These are phyloP conservation scores for Hipparchia sbordonii DNA, from an alignment of 2,888 invertebrate species.

Conservation along the genomic window DNA sequence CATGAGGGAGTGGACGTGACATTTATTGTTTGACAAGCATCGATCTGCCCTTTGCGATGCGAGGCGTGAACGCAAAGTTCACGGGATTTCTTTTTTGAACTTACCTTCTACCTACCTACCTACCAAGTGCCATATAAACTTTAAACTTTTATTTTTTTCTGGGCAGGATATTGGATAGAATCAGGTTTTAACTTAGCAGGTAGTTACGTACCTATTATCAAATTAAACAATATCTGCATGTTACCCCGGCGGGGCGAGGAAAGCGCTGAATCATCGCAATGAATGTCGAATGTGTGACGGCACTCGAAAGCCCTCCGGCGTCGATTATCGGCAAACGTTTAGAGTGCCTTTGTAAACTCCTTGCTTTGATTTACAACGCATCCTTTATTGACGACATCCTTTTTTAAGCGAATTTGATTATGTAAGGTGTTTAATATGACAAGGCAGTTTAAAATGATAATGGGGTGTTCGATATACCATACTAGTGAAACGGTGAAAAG, in stretches of 20 bases:
- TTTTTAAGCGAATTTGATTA: slow-evolving; percentile 33
- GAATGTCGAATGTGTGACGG: slow-evolving; percentile 72
- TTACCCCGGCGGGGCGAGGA: slow-evolving; percentile 41
- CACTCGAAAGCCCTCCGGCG: slow-evolving; percentile 46
- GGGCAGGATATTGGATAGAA: too few relatives aligned
- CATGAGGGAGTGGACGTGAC: slow-evolving; percentile 82
- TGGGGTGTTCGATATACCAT: not conserved
- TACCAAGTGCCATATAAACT: too few relatives aligned
- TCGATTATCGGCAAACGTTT: slow-evolving; percentile 48
- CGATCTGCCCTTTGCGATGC: slow-evolving; percentile 81
- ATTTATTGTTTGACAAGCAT: slow-evolving; percentile 83
- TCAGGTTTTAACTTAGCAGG: too few relatives aligned
- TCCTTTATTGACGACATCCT: slow-evolving; percentile 34
- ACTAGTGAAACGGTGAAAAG: too few relatives aligned
- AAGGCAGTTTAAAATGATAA: not conserved
- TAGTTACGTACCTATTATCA: slow-evolving; percentile 22
- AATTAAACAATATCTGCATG: slow-evolving; percentile 33
- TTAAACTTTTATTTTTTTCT: too few relatives aligned
- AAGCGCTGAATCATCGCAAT: slow-evolving; percentile 69
- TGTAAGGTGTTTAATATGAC: slow-evolving; percentile 14
- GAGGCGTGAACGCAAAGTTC: slow-evolving; percentile 66
- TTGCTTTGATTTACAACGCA: slow-evolving; percentile 40
- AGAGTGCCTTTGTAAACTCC: slow-evolving; percentile 43
- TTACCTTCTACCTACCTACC: not conserved
- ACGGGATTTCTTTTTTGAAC: slow-evolving; percentile 43